Base-by-base conservation (phyloP, 2,797 vertebrate species). In the Neomorphus geoffroyi region DNA sequence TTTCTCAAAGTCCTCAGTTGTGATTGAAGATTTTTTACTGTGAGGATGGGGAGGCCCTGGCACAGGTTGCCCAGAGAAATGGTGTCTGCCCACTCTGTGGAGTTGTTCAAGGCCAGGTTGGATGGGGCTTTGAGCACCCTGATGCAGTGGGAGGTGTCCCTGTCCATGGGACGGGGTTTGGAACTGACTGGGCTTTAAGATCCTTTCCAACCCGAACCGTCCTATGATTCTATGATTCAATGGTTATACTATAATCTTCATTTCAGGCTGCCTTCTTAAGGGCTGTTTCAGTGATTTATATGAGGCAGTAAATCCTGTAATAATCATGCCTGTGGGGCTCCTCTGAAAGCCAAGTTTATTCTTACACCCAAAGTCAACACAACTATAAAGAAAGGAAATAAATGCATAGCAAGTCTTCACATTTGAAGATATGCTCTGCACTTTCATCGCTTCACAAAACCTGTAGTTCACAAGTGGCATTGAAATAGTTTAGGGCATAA, bases 291-390 rank as follows among this genome's bases (percentile, higher is more conserved):
- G 57, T 87, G 78, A 81, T 91, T 93, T 74, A 71, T 69, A 33
- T 39, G 26, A 74, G 54, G 62, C 43, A 88, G 45, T 91, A 94
- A 92, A 91, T 84, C 56, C 51, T 64, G 15, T 87, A 60, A 85
- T 90, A 92, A 91, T 71, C 24, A 28, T 67, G 71, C 67, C 79
- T 70, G 7, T 78, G 86, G 92, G 84, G 74, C 32, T 84, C 62
- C 60, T 51, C 71, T 88, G 57, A 94, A 95, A 92, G 78, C 57
- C 50, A 88, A 92, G 71, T 79, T 93, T 89, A 57, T 82, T 93
- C 60, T 80, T 89, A 9, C 3, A 71, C 77, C 73, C 30, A 35
- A 73, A 81, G 62, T 50, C 35, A 75, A 50, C 24, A 54, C 23
- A 86, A 69, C 65, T 88, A 11, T 51, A 82, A 82, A 88, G 33